Evolutionary conservation across 1,140 invertebrate species (phyloP).

Genomic region (Drosophila setifemur): DNA sequence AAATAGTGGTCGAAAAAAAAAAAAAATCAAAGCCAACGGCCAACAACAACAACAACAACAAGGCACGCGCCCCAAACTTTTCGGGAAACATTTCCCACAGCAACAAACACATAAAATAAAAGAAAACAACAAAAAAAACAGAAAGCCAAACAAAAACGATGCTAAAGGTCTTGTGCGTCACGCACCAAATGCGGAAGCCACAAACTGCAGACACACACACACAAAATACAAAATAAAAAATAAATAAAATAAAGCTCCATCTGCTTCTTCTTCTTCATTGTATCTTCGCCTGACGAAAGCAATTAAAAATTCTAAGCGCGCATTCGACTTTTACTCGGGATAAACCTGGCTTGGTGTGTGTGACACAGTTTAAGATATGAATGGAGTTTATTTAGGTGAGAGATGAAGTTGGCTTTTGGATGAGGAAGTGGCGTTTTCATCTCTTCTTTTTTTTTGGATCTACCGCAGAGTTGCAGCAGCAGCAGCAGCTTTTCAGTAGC

Average conservation of each 20-base stretch:
- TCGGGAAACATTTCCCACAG: constrained; percentile 39
- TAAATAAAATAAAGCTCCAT: constrained; percentile 10
- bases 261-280: constrained; percentile 2
- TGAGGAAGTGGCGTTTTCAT: constrained; percentile 6
- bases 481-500: background rate
- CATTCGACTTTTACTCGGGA: constrained; percentile 56
- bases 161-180: constrained; percentile 52
- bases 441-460: background rate
- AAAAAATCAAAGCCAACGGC: constrained; percentile 12
- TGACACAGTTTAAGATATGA: constrained; percentile 48
- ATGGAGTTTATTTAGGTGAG: constrained; percentile 29
- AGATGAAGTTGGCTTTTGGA: background rate
- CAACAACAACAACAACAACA: constrained; percentile 17
- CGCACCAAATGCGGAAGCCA: constrained; percentile 69
- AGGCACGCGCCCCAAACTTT: constrained; percentile 53
- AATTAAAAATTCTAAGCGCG: constrained; percentile 78
- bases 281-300: constrained; percentile 47
- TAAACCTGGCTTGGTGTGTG: constrained; percentile 23
- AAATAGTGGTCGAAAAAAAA: constrained; percentile 45
- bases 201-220: constrained; percentile 49
- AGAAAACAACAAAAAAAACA: too few relatives aligned
- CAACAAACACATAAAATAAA: constrained; percentile 40
- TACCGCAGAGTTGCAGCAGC: background rate
- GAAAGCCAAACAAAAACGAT: constrained; percentile 13
- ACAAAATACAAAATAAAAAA: too few relatives aligned